Conservation (phyloP, 2,888 invertebrate genomes). For the Polymixis flavicincta region DNA sequence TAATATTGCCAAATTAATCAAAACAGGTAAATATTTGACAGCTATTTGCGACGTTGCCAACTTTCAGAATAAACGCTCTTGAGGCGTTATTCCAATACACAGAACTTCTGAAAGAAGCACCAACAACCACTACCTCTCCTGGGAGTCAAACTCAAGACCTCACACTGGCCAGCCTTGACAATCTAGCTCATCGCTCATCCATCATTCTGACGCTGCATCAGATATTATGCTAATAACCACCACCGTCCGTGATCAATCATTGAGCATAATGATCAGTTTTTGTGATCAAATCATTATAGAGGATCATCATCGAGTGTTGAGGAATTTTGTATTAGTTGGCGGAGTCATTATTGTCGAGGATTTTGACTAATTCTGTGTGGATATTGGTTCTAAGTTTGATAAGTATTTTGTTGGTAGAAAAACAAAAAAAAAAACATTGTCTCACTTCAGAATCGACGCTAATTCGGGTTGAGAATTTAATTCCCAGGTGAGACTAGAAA, state of each 20-base stretch:
- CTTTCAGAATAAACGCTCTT: too few relatives aligned
- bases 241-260: slow-evolving; percentile 49
- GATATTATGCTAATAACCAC: slow-evolving; percentile 49
- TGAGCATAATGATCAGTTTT: slow-evolving; percentile 54
- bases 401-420: background rate
- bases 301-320: slow-evolving; percentile 26
- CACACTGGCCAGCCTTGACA: slow-evolving; percentile 33
- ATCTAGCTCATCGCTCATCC: slow-evolving; percentile 38
- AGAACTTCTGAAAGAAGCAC: background rate
- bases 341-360: background rate
- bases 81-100: background rate
- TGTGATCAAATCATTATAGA: slow-evolving; percentile 29
- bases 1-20: too few relatives aligned
- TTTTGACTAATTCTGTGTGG: background rate
- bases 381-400: background rate
- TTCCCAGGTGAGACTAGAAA: too few relatives aligned
- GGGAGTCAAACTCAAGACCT: slow-evolving; percentile 26
- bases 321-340: slow-evolving; percentile 35
- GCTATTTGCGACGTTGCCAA: too few relatives aligned
- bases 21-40: too few relatives aligned
- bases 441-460: too few relatives aligned
- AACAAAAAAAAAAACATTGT: background rate
- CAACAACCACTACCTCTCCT: background rate
- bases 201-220: slow-evolving; percentile 54
- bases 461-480: too few relatives aligned